A percentile compares a stretch with the other conserved stretches of the same genome.
These are phyloP conservation scores for Climacteris rufus DNA, from an alignment of 2,113 vertebrate genomes.

Conservation along the genomic window DNA sequence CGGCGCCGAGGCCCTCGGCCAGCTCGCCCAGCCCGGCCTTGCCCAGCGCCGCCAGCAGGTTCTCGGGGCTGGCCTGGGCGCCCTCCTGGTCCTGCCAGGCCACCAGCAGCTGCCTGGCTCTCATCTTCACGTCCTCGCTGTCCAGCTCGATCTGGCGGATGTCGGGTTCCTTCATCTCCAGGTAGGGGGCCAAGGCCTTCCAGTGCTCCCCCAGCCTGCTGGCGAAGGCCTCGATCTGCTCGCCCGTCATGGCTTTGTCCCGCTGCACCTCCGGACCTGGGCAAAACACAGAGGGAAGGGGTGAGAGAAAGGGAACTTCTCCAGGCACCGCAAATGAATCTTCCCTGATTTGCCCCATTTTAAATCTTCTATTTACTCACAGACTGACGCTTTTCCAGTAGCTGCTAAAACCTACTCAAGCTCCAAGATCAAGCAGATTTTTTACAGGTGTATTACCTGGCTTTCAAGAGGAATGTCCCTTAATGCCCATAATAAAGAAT, in stretches of 20 bases:
- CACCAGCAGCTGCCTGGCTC: constrained; percentile 92
- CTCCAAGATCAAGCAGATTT: neutral
- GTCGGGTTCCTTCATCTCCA: constrained; percentile 91
- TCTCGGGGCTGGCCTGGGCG: constrained; percentile 83
- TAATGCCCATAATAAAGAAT: neutral
- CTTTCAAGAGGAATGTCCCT: neutral
- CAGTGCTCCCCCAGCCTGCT: constrained; percentile 86
- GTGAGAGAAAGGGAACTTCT: fast-evolving
- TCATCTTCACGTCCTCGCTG: constrained; percentile 89
- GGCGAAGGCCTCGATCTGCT: constrained; percentile 89
- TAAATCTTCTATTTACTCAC: neutral
- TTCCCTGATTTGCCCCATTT: neutral
- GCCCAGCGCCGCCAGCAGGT: constrained; percentile 78
- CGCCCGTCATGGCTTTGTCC: constrained; percentile 86
- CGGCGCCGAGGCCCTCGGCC: constrained; percentile 78
- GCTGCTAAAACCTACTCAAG: neutral
- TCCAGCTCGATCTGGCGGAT: constrained; percentile 91
- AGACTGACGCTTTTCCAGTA: neutral
- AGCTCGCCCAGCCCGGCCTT: constrained; percentile 82
- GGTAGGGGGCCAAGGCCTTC: constrained; percentile 84
- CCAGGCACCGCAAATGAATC: neutral
- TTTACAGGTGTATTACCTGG: neutral
- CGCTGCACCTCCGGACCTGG: constrained; percentile 87
- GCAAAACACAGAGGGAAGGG: neutral
- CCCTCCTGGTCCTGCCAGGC: constrained; percentile 97